Conservation (phyloP, 2,797 vertebrate genomes). For the Pseudomugil tenellus region DNA sequence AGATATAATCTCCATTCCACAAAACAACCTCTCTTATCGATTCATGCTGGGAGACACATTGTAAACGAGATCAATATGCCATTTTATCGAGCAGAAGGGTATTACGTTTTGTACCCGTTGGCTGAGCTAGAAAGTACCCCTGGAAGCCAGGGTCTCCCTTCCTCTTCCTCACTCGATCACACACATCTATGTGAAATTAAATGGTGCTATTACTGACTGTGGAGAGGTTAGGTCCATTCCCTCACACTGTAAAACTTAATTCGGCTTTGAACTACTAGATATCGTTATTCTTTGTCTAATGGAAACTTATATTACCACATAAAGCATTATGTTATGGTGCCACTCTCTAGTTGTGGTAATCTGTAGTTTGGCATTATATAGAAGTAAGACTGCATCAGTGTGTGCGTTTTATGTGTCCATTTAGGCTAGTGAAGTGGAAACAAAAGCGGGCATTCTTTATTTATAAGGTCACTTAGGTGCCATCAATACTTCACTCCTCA, state of each 20-base stretch:
- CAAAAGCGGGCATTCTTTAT: constrained; percentile 67
- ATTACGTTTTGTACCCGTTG: constrained; percentile 55
- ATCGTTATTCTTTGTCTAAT: constrained; percentile 58
- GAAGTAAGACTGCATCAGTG: constrained; percentile 35
- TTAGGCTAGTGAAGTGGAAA: constrained; percentile 61
- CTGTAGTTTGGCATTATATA: constrained; percentile 38
- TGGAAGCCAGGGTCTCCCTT: constrained; percentile 39
- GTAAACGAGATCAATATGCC: constrained; percentile 60
- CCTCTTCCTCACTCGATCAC: constrained; percentile 25
- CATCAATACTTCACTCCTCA: constrained; percentile 49
- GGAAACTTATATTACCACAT: constrained; percentile 49
- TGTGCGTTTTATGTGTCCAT: constrained; percentile 37
- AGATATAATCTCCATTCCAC: constrained; percentile 21
- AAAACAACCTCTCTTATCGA: constrained; percentile 39
- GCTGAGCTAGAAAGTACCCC: constrained; percentile 51
- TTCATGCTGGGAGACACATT: constrained; percentile 49
- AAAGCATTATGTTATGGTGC: constrained; percentile 31
- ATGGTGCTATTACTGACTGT: constrained; percentile 39
- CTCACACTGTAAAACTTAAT: constrained; percentile 50
- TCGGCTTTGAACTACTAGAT: constrained; percentile 23
- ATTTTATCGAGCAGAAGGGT: constrained; percentile 66
- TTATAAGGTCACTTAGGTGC: constrained; percentile 69
- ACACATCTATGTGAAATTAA: constrained; percentile 56
- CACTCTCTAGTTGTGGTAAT: constrained; percentile 9
- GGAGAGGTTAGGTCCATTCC: constrained; percentile 39